A percentile compares a stretch with the other conserved stretches of the same genome.
Conservation (phyloP, 2,113 vertebrate species). For the Chaetodon auriga region DNA sequence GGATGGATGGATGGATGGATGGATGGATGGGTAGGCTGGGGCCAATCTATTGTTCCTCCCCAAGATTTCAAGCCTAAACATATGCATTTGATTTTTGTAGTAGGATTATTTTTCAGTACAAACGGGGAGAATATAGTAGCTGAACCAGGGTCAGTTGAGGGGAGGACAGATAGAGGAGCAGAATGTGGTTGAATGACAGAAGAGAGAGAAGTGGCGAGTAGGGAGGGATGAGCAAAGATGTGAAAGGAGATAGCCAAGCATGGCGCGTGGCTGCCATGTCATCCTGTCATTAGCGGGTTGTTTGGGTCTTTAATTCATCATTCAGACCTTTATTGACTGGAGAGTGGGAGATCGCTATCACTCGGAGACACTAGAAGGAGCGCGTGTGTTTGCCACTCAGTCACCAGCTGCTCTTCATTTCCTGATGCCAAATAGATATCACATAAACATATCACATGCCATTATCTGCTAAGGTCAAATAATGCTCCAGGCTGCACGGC, state of each 20-base stretch:
- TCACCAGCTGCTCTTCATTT: conserved; percentile 80
- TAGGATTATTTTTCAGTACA: background rate
- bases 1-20: background rate
- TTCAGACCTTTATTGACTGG: conserved; percentile 82
- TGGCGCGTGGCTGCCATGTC: conserved; percentile 74
- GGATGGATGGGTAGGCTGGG: background rate
- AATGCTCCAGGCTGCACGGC: conserved; percentile 19
- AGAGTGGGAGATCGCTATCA: conserved; percentile 80
- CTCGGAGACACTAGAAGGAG: conserved; percentile 52
- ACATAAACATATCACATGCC: conserved; percentile 56
- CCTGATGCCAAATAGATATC: conserved; percentile 76
- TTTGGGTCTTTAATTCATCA: conserved; percentile 83
- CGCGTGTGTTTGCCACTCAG: conserved; percentile 52
- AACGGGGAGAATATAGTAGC: background rate
- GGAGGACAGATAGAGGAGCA: conserved; percentile 49
- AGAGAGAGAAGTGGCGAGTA: conserved; percentile 5
- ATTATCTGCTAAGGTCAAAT: conserved; percentile 56
- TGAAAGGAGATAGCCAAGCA: conserved; percentile 63
- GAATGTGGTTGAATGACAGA: conserved; percentile 42
- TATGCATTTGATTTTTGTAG: conserved; percentile 18
- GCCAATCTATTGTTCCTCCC: conserved; percentile 2
- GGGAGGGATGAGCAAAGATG: conserved; percentile 55
- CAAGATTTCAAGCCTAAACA: conserved; percentile 28
- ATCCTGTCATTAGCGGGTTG: conserved; percentile 81
- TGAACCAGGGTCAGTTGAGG: conserved; percentile 50